phyloP scores from a whole-genome alignment of 1,140 invertebrate species.

The Zaprionus africanus region DNA sequence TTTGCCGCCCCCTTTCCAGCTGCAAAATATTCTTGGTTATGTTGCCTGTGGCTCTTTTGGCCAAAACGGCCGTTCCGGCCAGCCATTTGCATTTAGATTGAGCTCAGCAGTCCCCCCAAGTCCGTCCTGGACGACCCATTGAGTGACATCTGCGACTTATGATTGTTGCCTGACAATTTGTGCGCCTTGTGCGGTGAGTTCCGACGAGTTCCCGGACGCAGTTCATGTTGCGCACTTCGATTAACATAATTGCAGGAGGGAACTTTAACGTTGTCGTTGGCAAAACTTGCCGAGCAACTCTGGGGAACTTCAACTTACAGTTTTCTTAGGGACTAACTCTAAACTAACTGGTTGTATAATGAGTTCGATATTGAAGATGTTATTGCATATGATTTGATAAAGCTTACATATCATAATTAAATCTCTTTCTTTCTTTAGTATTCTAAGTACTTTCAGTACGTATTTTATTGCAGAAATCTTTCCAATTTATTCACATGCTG shows the following conservation, averaged over 20 bases:
- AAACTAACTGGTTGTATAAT: not conserved
- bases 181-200: conserved; percentile 50
- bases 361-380: not conserved
- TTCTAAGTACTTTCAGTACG: too few species aligned
- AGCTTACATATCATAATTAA: too few species aligned
- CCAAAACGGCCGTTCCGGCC: conserved; percentile 62
- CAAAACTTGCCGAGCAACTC: not conserved
- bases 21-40: conserved; percentile 81
- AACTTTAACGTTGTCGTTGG: conserved; percentile 41
- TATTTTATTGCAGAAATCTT: not conserved
- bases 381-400: fast-evolving
- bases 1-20: conserved; percentile 30
- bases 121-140: conserved; percentile 25
- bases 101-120: conserved; percentile 18
- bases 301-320: not conserved
- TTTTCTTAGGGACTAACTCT: not conserved
- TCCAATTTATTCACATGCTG: not conserved
- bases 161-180: conserved; percentile 72
- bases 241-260: conserved; percentile 71
- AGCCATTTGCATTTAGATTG: conserved; percentile 81
- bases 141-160: conserved; percentile 69
- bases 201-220: conserved; percentile 4
- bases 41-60: conserved; percentile 69
- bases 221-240: conserved; percentile 64
- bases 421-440: too few species aligned